Evolutionary conservation across 2,113 vertebrate species (phyloP), one percentile per base, ranked within the genome.

Genomic region (Paramisgurnus dabryanus): DNA sequence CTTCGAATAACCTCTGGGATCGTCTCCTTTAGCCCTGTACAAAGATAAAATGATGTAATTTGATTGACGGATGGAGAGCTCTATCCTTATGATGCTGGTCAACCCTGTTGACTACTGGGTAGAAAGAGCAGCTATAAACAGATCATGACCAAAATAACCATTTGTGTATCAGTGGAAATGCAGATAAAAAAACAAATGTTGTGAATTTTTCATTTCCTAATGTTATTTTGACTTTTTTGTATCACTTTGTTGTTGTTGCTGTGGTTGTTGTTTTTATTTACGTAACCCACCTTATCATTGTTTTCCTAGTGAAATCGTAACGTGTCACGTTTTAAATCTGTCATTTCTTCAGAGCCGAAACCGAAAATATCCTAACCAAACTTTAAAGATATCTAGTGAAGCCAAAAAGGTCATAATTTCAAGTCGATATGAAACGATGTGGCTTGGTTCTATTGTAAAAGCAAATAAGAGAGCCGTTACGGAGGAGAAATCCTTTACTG

Each of bases 1-100:
- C 97, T 98, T 98, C 90, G 93, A 96, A 95, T 92, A 96, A 98
- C 96, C 97, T 99, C 97, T 97, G 97, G 97, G 97, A 98, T 96
- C 91, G 94, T 97, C 96, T 96, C 90, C 91, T 96, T 97, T 95
- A 95, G 87, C 95, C 96, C 96, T 94, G 94, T 93, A 95, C 95
- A 95, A 96, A 97, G 96, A 97, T 88, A 82, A 82, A 87, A 81
- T 90, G 89, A 93, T 93, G 90, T 94, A 93, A 95, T 95, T 95
- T 95, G 95, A 94, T 92, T 91, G 60, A 67, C 69, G 95, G 92
- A 91, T 90, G 68, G 93, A 92, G 92, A 89, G 92, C 94, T 92
- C 87, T 88, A 92, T 81, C 91, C 91, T 75, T 13, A 45, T 58
- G 47, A 63, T 64, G 41, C 17, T 58, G 60, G 17, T 53, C 78